Evolutionary conservation across 2,797 vertebrate species (phyloP).

Genomic region (Bradypus variegatus): DNA sequence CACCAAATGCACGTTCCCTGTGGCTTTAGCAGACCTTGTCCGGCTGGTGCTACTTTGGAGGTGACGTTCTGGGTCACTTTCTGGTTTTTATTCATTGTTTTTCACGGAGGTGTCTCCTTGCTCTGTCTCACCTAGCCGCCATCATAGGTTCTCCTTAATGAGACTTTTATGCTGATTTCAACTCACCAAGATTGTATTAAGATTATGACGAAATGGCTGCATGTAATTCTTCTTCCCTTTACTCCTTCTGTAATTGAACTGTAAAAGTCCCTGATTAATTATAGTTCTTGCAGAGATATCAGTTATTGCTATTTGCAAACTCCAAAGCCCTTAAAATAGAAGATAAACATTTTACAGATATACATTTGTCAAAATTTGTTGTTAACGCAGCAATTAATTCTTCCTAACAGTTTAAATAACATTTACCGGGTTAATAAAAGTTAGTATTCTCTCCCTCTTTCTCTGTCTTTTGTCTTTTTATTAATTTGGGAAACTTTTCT

Average conservation of each 20-base stretch:
- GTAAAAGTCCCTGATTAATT: not conserved
- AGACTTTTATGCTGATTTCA: constrained; percentile 12
- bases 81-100: no score
- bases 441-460: not conserved
- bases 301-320: constrained; percentile 10
- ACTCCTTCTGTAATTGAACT: not conserved
- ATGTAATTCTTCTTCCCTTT: not conserved
- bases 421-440: constrained; percentile 2
- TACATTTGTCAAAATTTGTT: constrained; percentile 25
- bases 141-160: no score
- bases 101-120: no score
- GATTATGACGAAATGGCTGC: not conserved
- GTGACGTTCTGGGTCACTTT: no score
- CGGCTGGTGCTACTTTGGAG: no score
- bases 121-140: no score
- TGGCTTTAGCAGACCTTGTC: no score
- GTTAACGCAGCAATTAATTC: constrained; percentile 14
- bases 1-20: no score
- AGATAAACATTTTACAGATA: constrained; percentile 2
- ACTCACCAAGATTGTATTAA: not conserved
- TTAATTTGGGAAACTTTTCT: not conserved
- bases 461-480: not conserved
- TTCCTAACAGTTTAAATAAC: constrained; percentile 17
- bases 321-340: not conserved
- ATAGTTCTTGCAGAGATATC: not conserved